Evolutionary conservation across 2,113 vertebrate genomes (phyloP).

Genomic region (Melanerpes formicivorus): DNA sequence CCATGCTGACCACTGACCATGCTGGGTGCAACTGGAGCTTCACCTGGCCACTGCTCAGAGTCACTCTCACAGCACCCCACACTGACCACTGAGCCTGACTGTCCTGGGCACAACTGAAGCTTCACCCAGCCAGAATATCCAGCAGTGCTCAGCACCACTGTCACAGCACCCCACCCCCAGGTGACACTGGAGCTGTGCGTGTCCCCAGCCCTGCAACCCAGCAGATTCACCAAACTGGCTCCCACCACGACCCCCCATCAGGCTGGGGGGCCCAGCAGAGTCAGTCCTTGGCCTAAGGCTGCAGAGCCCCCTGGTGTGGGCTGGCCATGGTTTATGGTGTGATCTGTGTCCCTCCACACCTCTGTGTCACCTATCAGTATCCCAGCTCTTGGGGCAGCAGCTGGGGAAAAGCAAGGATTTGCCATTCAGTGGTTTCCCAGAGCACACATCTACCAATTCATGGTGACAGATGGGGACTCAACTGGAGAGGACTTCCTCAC

Average conservation of each 20-base stretch:
- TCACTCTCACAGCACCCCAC: too few relatives aligned
- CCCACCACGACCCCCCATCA: neutral
- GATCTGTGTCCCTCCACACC: rapidly evolving
- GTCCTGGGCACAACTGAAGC: neutral
- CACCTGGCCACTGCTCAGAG: too few relatives aligned
- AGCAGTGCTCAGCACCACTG: neutral
- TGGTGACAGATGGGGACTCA: neutral
- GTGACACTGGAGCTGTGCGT: neutral
- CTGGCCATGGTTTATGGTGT: neutral
- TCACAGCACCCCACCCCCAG: neutral
- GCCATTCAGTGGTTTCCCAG: constrained; percentile 16
- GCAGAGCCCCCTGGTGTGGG: neutral
- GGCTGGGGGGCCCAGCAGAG: neutral
- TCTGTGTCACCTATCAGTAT: neutral
- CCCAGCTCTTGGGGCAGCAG: neutral
- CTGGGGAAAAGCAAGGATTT: neutral
- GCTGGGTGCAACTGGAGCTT: too few relatives aligned
- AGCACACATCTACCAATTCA: neutral
- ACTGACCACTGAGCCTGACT: too few relatives aligned
- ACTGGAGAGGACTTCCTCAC: neutral
- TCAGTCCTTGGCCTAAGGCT: neutral
- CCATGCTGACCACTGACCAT: too few relatives aligned
- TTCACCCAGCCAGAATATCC: neutral
- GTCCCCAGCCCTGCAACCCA: neutral
- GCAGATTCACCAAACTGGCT: neutral